Conservation (phyloP, 1,140 invertebrate species). For the Cydia fagiglandana region DNA sequence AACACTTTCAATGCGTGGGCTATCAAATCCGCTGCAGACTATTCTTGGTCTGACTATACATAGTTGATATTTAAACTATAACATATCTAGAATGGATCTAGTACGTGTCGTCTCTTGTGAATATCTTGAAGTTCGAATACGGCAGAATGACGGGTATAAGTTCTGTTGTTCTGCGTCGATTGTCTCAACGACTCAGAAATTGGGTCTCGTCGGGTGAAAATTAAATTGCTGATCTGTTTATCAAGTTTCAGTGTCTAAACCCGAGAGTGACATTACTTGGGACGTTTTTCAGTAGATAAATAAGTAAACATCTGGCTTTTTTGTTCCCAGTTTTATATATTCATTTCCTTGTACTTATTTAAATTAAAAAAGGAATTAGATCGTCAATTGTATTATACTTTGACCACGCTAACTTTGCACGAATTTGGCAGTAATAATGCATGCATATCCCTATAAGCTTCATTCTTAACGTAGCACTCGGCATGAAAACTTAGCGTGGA, state of each 20-base stretch:
- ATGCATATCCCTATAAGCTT: too few relatives aligned
- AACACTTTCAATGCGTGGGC: too few relatives aligned
- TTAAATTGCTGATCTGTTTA: constrained; percentile 31
- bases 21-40: too few relatives aligned
- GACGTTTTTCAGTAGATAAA: constrained; percentile 17
- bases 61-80: too few relatives aligned
- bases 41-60: too few relatives aligned
- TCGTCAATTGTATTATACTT: neutral
- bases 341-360: neutral
- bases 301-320: neutral
- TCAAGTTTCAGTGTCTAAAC: constrained; percentile 21
- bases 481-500: too few relatives aligned
- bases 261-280: constrained; percentile 10
- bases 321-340: neutral
- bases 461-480: too few relatives aligned
- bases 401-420: too few relatives aligned
- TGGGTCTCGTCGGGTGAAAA: constrained; percentile 10
- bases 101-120: too few relatives aligned
- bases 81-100: too few relatives aligned
- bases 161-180: constrained; percentile 7
- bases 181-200: constrained; percentile 24
- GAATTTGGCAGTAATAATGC: too few relatives aligned
- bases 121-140: too few relatives aligned
- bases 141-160: constrained; percentile 28
- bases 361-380: neutral